phyloP scores from a whole-genome alignment of 2,888 invertebrate species.

The Drosophila borborema region DNA sequence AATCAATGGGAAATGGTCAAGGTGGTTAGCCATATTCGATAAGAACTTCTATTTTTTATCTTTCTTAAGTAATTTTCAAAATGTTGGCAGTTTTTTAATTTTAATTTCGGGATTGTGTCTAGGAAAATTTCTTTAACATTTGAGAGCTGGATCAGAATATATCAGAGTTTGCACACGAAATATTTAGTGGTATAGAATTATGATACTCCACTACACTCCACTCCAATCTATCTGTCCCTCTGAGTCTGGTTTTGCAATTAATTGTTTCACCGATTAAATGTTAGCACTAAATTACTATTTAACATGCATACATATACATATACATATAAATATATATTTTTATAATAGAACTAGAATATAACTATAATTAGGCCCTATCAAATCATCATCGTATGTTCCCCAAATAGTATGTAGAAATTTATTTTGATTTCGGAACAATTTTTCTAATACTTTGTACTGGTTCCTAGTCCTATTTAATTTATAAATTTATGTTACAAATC shows the following conservation, averaged over 20 bases:
- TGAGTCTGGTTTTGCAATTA: conserved; percentile 22
- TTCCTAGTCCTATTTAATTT: conserved; percentile 76
- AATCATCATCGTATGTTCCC: conserved; percentile 22
- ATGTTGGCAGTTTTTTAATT: conserved; percentile 26
- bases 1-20: conserved; percentile 47
- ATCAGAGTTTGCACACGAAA: conserved; percentile 29
- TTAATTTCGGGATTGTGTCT: conserved; percentile 20
- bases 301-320: neutral
- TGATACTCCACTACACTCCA: conserved; percentile 5
- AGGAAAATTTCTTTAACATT: conserved; percentile 19
- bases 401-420: conserved; percentile 13
- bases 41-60: conserved; percentile 22
- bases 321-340: conserved; percentile 16
- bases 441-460: conserved; percentile 67
- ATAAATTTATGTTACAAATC: conserved; percentile 45
- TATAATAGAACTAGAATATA: conserved; percentile 23
- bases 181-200: conserved; percentile 14
- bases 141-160: conserved; percentile 19
- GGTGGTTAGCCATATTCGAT: conserved; percentile 33
- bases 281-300: conserved; percentile 25
- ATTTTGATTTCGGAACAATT: conserved; percentile 39
- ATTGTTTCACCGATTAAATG: conserved; percentile 37
- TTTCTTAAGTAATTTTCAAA: conserved; percentile 26
- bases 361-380: conserved; percentile 21
- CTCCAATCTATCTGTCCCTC: neutral